Conservation (phyloP, 2,797 vertebrate genomes). For the Notoglanidium macrostoma region DNA sequence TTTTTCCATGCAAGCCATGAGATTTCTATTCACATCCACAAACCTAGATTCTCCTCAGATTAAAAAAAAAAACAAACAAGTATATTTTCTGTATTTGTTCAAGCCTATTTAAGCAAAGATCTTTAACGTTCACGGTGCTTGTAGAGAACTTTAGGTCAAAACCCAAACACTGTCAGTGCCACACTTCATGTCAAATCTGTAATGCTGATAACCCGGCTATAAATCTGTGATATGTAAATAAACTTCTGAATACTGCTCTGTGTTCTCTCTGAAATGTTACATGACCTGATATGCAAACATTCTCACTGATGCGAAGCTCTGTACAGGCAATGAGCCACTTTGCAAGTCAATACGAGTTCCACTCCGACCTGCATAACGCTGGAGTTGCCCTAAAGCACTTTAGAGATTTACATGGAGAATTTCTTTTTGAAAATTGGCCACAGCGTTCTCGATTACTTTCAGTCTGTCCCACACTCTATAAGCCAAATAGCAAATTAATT, state of each 20-base stretch:
- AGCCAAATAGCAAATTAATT: not conserved
- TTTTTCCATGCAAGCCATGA: not conserved
- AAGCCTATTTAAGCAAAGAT: not conserved
- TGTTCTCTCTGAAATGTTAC: constrained; percentile 7
- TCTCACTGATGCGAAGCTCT: not conserved
- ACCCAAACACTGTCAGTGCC: not conserved
- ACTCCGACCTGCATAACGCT: not conserved
- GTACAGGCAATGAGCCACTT: constrained; percentile 15
- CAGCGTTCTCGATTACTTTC: not conserved
- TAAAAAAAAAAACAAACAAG: not conserved
- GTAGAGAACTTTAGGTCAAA: too few species aligned
- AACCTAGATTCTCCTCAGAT: not conserved
- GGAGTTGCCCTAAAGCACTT: not conserved
- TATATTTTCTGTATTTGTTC: not conserved
- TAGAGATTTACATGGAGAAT: not conserved
- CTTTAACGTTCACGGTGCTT: too few species aligned
- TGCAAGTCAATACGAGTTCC: constrained; percentile 6
- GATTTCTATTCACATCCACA: not conserved
- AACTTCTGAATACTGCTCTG: not conserved
- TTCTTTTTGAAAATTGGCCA: not conserved
- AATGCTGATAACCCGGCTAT: not conserved
- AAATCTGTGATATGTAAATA: constrained; percentile 24
- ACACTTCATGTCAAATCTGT: not conserved
- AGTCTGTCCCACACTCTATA: not conserved
- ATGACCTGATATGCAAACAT: constrained; percentile 23